Percentiles rank a stretch among this genome's conserved stretches.
These are phyloP conservation scores for Phortica magna DNA, from an alignment of 2,888 invertebrate species.

Conservation along the genomic window DNA sequence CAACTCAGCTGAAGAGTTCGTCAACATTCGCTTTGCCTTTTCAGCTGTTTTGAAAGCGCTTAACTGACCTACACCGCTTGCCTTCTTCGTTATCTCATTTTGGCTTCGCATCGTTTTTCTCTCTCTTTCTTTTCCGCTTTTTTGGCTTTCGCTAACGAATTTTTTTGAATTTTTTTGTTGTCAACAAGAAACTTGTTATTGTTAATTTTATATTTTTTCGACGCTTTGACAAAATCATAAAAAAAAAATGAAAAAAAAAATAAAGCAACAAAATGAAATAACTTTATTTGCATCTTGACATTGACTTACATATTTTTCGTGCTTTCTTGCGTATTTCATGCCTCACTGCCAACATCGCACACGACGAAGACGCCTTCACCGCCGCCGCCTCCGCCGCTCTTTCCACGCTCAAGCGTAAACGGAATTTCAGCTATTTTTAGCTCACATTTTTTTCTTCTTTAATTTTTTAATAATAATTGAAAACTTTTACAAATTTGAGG, in stretches of 20 bases:
- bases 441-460: neutral
- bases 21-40: neutral
- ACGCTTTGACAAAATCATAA: neutral
- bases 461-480: neutral
- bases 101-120: neutral
- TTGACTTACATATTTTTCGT: slow-evolving; percentile 58
- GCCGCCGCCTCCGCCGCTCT: neutral
- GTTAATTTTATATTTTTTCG: neutral
- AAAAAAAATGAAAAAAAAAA: neutral
- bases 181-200: slow-evolving; percentile 25
- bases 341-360: neutral
- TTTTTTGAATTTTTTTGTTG: neutral
- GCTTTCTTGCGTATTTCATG: slow-evolving; percentile 39
- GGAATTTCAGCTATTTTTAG: neutral
- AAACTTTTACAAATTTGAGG: neutral
- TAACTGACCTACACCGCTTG: slow-evolving; percentile 10
- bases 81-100: neutral
- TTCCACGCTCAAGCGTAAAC: neutral
- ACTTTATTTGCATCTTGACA: slow-evolving; percentile 54
- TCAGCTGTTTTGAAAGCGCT: neutral
- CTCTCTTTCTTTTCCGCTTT: slow-evolving; percentile 19
- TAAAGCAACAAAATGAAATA: neutral
- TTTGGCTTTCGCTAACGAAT: slow-evolving; percentile 2
- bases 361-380: neutral
- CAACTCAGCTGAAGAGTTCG: neutral